Evolutionary conservation across 1,140 invertebrate genomes (phyloP).

Genomic region (Condylostylus longicornis): DNA sequence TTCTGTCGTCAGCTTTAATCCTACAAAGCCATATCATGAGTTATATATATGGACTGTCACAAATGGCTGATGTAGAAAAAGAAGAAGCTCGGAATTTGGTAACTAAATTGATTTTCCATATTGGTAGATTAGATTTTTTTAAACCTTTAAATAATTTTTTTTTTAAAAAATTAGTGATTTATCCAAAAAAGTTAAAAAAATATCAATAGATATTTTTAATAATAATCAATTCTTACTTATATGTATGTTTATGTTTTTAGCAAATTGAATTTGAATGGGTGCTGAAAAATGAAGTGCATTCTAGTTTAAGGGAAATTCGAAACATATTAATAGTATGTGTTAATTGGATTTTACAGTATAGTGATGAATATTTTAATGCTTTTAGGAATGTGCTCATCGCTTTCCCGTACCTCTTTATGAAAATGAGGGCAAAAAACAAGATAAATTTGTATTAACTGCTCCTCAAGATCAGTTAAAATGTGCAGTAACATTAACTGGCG

Average conservation of each 20-base stretch:
- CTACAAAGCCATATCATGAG: too few relatives aligned
- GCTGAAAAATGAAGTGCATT: slow-evolving; percentile 73
- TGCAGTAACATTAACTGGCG: slow-evolving; percentile 72
- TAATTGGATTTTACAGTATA: slow-evolving; percentile 3
- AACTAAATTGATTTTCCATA: slow-evolving; percentile 32
- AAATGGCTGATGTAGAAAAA: slow-evolving; percentile 69
- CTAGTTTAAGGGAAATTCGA: slow-evolving; percentile 67
- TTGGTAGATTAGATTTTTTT: slow-evolving; percentile 10
- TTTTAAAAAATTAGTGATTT: slow-evolving; percentile 6
- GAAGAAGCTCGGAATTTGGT: slow-evolving; percentile 73
- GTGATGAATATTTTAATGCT: slow-evolving; percentile 6
- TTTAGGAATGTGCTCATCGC: slow-evolving; percentile 67
- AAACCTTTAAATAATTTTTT: slow-evolving; percentile 9
- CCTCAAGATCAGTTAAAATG: slow-evolving; percentile 81
- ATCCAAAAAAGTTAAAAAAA: slow-evolving; percentile 16
- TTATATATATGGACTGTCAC: too few relatives aligned
- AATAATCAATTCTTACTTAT: slow-evolving; percentile 9
- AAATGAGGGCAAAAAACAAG: slow-evolving; percentile 70
- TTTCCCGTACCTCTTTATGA: slow-evolving; percentile 71
- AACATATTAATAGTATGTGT: slow-evolving; percentile 62
- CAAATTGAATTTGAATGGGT: slow-evolving; percentile 91
- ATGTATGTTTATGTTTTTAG: slow-evolving; percentile 38
- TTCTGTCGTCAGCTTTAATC: too few relatives aligned
- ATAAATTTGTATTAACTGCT: slow-evolving; percentile 74
- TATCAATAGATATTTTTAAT: slow-evolving; percentile 13